phyloP scores from a whole-genome alignment of 1,140 invertebrate species.

The Lerema accius region DNA sequence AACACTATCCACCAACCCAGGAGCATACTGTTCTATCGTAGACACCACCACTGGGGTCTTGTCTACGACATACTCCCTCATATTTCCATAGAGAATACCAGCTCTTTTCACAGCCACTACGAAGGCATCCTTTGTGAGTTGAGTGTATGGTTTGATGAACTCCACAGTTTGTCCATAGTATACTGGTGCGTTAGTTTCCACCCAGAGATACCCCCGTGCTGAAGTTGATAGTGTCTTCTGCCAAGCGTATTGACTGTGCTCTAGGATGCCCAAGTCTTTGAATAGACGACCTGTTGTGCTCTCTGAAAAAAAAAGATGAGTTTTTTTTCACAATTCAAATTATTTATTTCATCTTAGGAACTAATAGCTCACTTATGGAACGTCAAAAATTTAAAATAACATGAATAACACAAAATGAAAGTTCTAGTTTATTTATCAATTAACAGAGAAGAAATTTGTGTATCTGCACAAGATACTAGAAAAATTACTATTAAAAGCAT shows the following conservation, averaged over 20 bases:
- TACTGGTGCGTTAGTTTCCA: slow-evolving; percentile 86
- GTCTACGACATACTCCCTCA: slow-evolving; percentile 81
- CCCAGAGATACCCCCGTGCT: slow-evolving; percentile 84
- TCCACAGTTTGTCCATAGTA: slow-evolving; percentile 84
- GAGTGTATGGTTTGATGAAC: slow-evolving; percentile 83
- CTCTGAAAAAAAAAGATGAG: slow-evolving; percentile 68
- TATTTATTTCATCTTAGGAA: neutral
- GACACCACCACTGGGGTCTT: slow-evolving; percentile 85
- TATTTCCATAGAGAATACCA: slow-evolving; percentile 80
- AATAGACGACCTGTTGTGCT: slow-evolving; percentile 84
- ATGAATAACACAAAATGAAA: too few relatives aligned
- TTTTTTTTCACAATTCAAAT: neutral
- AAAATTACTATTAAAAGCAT: too few relatives aligned
- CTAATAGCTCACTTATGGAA: too few relatives aligned
- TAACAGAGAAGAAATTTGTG: too few relatives aligned
- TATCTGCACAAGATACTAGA: too few relatives aligned
- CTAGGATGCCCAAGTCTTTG: slow-evolving; percentile 84
- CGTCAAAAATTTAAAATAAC: neutral
- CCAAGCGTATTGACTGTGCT: slow-evolving; percentile 85
- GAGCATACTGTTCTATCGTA: slow-evolving; percentile 87
- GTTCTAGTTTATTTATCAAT: too few relatives aligned
- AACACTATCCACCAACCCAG: slow-evolving; percentile 85
- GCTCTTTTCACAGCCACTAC: slow-evolving; percentile 82
- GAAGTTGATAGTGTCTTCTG: slow-evolving; percentile 82
- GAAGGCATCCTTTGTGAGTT: slow-evolving; percentile 83